Conservation (phyloP, 2,888 invertebrate species). For the Cecidostiba fungosa region DNA sequence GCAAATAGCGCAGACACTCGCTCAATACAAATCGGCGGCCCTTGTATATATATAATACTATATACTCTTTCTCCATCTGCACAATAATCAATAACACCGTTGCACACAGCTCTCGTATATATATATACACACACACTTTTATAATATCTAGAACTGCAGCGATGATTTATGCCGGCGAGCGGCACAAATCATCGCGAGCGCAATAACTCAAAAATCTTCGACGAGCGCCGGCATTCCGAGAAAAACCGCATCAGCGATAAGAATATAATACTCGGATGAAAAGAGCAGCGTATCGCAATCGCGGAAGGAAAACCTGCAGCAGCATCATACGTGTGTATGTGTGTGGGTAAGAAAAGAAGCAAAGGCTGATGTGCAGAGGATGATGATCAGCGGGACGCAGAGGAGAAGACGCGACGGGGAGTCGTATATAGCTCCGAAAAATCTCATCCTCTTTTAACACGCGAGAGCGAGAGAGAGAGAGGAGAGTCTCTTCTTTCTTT, state of each 20-base stretch:
- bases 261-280: neutral
- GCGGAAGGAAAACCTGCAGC: neutral
- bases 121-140: no score
- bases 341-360: slow-evolving; percentile 59
- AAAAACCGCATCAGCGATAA: slow-evolving; percentile 4
- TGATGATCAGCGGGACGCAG: slow-evolving; percentile 74
- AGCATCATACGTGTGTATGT: neutral
- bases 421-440: slow-evolving; percentile 71
- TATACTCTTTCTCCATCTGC: neutral
- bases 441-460: slow-evolving; percentile 69
- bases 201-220: slow-evolving; percentile 26
- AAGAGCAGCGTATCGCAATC: neutral
- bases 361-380: slow-evolving; percentile 4
- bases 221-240: neutral
- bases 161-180: slow-evolving; percentile 15
- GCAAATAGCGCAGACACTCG: slow-evolving; percentile 7
- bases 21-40: slow-evolving; percentile 1
- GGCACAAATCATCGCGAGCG: slow-evolving; percentile 30
- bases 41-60: no score
- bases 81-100: neutral
- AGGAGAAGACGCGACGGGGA: slow-evolving; percentile 72
- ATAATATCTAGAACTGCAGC: slow-evolving; percentile 1
- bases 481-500: slow-evolving; percentile 57
- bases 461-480: slow-evolving; percentile 23
- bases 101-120: no score